Percentiles rank a stretch among this genome's conserved stretches.
Conservation (phyloP, 2,888 invertebrate genomes). For the Philonicus albiceps region DNA sequence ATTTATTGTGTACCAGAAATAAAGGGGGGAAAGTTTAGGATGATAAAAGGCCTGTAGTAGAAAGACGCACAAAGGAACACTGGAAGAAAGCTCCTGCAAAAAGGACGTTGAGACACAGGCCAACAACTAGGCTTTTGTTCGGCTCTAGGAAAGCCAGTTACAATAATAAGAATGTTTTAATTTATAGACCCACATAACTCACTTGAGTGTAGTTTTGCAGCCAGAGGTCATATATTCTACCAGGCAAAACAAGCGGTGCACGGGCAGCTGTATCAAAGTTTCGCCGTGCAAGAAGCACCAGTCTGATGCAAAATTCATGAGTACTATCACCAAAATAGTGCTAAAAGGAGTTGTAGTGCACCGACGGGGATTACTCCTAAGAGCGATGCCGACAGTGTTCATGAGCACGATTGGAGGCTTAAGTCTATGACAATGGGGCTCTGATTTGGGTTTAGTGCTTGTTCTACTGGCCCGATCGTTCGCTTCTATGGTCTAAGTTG, state of each 20-base stretch:
- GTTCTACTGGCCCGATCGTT: not conserved
- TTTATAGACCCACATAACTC: constrained; percentile 33
- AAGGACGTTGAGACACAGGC: not conserved
- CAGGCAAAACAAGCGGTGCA: not conserved
- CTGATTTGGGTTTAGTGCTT: constrained; percentile 1
- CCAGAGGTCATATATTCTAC: constrained; percentile 22
- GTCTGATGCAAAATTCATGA: constrained; percentile 23
- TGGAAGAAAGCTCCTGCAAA: not conserved
- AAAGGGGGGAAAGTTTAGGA: not conserved
- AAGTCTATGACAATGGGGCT: not conserved
- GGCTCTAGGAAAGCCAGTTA: constrained; percentile 4
- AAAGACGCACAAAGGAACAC: not conserved
- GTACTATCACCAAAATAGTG: constrained; percentile 23
- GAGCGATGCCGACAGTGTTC: not conserved
- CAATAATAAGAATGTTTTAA: constrained; percentile 38
- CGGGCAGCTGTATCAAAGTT: not conserved
- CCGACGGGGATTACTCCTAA: constrained; percentile 23
- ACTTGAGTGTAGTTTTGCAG: not conserved
- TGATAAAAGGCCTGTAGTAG: not conserved
- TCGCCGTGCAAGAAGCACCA: not conserved
- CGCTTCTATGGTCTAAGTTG: not conserved
- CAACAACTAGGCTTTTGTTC: constrained; percentile 11
- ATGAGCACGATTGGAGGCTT: constrained; percentile 13
- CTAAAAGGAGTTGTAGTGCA: constrained; percentile 16
- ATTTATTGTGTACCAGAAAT: constrained; percentile 25